phyloP scores from a whole-genome alignment of 2,888 invertebrate species.

The Norana najaformis region DNA sequence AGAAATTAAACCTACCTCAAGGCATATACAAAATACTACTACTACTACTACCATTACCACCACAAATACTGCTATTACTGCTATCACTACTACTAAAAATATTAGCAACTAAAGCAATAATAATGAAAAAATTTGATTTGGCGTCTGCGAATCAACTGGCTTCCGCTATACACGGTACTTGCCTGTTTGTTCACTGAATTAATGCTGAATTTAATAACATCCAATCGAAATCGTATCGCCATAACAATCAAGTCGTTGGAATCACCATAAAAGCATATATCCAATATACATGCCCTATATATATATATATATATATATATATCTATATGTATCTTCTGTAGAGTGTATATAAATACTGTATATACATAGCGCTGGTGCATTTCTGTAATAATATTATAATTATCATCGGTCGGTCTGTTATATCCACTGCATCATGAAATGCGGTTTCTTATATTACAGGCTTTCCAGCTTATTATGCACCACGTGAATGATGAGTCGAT shows the following conservation, averaged over 20 bases:
- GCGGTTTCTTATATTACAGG: neutral
- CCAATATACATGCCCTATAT: conserved; percentile 15
- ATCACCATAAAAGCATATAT: neutral
- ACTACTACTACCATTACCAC: too few species aligned
- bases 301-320: conserved; percentile 24
- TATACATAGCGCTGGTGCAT: neutral
- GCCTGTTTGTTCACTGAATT: neutral
- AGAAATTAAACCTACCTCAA: too few species aligned
- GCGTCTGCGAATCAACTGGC: neutral
- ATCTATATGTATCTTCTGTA: too few species aligned
- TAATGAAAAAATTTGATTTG: neutral
- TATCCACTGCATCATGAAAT: neutral
- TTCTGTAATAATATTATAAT: neutral
- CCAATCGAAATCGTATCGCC: too few species aligned
- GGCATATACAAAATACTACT: too few species aligned
- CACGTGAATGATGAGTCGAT: conserved; percentile 1
- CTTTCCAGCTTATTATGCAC: neutral
- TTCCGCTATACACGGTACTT: neutral
- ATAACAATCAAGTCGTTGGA: neutral
- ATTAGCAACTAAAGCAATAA: neutral
- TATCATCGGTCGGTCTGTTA: neutral
- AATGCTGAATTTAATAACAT: neutral
- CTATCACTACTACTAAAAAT: too few species aligned
- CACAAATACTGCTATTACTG: too few species aligned
- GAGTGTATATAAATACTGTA: too few species aligned